Percentiles rank a stretch among this genome's conserved stretches.
These are phyloP conservation scores for Phengaris alcon DNA, from an alignment of 2,888 invertebrate genomes.

Conservation along the genomic window DNA sequence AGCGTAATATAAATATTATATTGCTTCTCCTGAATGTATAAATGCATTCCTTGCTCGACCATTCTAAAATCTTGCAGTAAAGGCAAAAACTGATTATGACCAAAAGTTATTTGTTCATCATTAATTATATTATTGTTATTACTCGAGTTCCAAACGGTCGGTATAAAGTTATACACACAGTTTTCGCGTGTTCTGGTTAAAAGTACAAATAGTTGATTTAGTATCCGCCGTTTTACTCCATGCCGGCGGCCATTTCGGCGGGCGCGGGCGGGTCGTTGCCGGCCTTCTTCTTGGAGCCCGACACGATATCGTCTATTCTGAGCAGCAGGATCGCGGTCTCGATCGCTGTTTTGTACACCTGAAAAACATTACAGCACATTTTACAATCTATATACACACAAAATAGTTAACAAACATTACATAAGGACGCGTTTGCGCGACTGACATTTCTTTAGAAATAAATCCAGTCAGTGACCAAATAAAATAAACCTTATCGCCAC, in stretches of 20 bases:
- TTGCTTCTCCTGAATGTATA: neutral
- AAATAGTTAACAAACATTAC: too few relatives aligned
- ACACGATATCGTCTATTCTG: slow-evolving; percentile 99
- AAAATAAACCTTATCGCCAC: too few relatives aligned
- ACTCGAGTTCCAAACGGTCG: too few relatives aligned
- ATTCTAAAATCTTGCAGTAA: neutral
- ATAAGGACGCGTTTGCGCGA: too few relatives aligned
- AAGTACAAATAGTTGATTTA: neutral
- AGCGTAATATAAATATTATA: slow-evolving; percentile 8
- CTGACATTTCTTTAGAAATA: too few relatives aligned
- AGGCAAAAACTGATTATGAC: neutral
- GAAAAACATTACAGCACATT: slow-evolving; percentile 34
- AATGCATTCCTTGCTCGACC: neutral
- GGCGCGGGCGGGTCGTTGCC: slow-evolving; percentile 78
- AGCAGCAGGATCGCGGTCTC: slow-evolving; percentile 96
- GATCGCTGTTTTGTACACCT: slow-evolving; percentile 89
- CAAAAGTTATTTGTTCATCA: neutral
- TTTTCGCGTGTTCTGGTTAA: neutral
- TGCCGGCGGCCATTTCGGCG: slow-evolving; percentile 51
- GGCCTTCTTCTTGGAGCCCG: slow-evolving; percentile 92
- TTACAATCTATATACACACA: too few relatives aligned
- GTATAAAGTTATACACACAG: too few relatives aligned
- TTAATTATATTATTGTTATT: too few relatives aligned
- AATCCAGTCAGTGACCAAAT: too few relatives aligned
- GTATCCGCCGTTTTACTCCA: slow-evolving; percentile 44